Evolutionary conservation across 2,888 invertebrate genomes (phyloP).

Genomic region (Xestia xanthographa): DNA sequence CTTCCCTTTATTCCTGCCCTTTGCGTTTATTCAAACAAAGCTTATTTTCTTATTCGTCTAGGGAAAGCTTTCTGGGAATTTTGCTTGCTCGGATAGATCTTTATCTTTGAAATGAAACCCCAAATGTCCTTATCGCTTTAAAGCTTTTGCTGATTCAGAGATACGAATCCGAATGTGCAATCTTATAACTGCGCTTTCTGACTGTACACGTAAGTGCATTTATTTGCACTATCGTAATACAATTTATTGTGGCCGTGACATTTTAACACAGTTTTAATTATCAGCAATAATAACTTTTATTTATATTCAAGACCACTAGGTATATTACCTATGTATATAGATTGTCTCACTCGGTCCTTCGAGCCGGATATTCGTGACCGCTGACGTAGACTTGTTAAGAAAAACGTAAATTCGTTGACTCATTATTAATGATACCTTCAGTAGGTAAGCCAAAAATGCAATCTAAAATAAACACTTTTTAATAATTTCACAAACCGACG

Average conservation of each 20-base stretch:
- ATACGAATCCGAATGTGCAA: slow-evolving; percentile 4
- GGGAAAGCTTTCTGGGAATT: slow-evolving; percentile 4
- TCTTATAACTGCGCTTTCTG: slow-evolving; percentile 14
- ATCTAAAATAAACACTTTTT: slow-evolving; percentile 34
- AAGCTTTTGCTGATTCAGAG: slow-evolving; percentile 2
- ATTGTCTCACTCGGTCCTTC: background rate
- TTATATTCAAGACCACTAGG: slow-evolving; percentile 9
- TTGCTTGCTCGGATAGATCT: slow-evolving; percentile 5
- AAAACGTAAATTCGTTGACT: background rate
- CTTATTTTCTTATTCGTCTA: slow-evolving; percentile 2
- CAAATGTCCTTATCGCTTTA: background rate
- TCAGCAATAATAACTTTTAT: background rate
- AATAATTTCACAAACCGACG: slow-evolving; percentile 36
- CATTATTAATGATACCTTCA: slow-evolving; percentile 4
- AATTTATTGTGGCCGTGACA: slow-evolving; percentile 41
- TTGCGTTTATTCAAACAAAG: slow-evolving; percentile 18
- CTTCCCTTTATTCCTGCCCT: background rate
- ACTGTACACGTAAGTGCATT: slow-evolving; percentile 28
- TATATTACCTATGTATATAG: background rate
- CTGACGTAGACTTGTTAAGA: background rate
- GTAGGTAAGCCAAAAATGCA: no score
- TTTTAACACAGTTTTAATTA: slow-evolving; percentile 30
- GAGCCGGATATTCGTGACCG: slow-evolving; percentile 9
- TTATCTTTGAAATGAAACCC: slow-evolving; percentile 10
- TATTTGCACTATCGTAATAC: slow-evolving; percentile 23